Evolutionary conservation across 2,888 invertebrate species (phyloP), one percentile per base, ranked within the genome.

Genomic region (Lasioglossum oenotherae): DNA sequence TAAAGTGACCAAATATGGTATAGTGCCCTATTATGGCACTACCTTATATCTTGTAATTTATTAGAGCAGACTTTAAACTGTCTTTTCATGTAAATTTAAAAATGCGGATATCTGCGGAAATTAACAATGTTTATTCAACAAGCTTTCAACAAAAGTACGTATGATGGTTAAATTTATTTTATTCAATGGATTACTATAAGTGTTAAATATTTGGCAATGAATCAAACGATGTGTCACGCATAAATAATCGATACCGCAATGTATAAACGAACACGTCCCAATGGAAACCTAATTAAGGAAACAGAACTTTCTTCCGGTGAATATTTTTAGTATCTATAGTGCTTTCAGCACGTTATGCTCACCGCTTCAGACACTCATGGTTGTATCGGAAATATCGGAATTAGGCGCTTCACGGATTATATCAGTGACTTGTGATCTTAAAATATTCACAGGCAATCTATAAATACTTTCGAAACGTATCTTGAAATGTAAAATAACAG

Each of bases 371-470:
- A 53, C 67, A 53, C 19, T 46, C 71, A 75, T 5, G 8, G 31
- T 16, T 72, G 71, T 72, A 64, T 44, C 49, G 53, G 23, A 83
- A 74, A 60, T 72, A 64, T 44, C 49, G 53, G 23, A 83, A 74
- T 57, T 71, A n/a, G 16, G 19, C 64, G 64, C 23, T 38, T 41
- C 14, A 60, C 44, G 10, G 71, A 72, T 73, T 60, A 76, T 53
- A 31, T 16, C 4, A 73, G 64, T 75, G 57, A 75, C 73, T 79
- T 76, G 83, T 72, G 85, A 72, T 53, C 72, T 81, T 74, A 53
- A 57, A 64, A 86, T 82, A 79, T 76, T 72, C 78, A 81, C 79
- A 79, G 78, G 81, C 76, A 76, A 53, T 71, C 85, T 86, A 86
- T 81, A 85, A 85, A 85, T 86, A 86, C 27, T 53, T 12, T 64